Evolutionary conservation across 1,140 invertebrate genomes (phyloP), one percentile per base, ranked within the genome.

Genomic region (Chionoecetes opilio): DNA sequence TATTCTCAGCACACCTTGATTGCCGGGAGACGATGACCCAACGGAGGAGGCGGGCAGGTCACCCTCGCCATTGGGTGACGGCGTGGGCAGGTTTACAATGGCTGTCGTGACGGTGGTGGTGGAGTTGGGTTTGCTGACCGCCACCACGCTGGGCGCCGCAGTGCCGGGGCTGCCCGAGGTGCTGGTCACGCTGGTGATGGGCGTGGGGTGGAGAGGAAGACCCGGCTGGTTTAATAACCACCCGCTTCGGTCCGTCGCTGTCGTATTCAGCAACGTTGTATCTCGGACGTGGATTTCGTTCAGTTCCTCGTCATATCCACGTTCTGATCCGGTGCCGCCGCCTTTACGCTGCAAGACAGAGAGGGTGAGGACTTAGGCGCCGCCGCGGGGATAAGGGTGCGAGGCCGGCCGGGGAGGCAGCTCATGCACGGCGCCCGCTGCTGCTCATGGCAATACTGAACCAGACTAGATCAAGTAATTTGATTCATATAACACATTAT

Each of bases 271-370:
- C 17, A 92, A 38, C 32, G 90, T 91, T 82, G 82, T 95, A 31
- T 95, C 94, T 2, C 94, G 94, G 82, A 95, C 91, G 84, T 95
- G 94, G 46, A 95, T 95, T 53, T 95, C 94, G 46, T 95, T 95
- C 46, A 95, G 84, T 92, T 95, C 94, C 94, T 95, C 94, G 94
- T 95, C 94, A 95, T 95, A 95, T 92, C 94, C 53, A 90, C 94
- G 91, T 92, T 95, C 94, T 95, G 90, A 41, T 82, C 94, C 84
- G 90, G 89, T 63, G 94, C 94, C 87, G 91, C 91, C 85, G 90
- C 89, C 90, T 95, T 95, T 95, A 95, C 90, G 90, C 94, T 95
- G 94, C 32, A 95, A 95, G 17, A 92, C 37, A 95, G 90, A 87
- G 14, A 31, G 1, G 41, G 41, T 82, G 46, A 82, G 87, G 63